These are phyloP conservation scores for Oophaga pumilio DNA, from an alignment of 2,113 vertebrate species.

Conservation along the genomic window DNA sequence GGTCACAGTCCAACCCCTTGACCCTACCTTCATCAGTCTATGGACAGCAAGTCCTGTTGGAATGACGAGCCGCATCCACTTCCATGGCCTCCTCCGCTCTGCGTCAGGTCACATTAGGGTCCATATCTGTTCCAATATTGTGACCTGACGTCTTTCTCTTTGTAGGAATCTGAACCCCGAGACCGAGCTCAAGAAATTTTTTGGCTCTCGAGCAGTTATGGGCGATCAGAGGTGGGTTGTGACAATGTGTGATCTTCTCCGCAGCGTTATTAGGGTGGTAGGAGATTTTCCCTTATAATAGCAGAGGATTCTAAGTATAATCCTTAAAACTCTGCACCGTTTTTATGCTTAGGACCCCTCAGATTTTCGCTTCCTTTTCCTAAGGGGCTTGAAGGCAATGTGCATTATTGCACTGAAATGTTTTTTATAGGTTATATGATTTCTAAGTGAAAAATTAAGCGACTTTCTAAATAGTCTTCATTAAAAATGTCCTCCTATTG, in stretches of 20 bases:
- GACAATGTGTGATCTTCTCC: not conserved
- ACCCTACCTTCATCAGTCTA: not conserved
- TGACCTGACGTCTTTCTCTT: not conserved
- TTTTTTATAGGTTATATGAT: too few relatives aligned
- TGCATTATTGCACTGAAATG: too few relatives aligned
- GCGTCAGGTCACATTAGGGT: not conserved
- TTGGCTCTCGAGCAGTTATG: constrained; percentile 91
- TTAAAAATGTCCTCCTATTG: too few relatives aligned
- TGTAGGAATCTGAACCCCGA: constrained; percentile 94
- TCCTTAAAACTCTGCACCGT: too few relatives aligned
- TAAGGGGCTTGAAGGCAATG: too few relatives aligned
- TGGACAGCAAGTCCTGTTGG: not conserved
- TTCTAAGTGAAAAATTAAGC: too few relatives aligned
- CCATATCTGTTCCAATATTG: not conserved
- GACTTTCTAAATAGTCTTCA: too few relatives aligned
- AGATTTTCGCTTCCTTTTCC: too few relatives aligned
- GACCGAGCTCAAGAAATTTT: constrained; percentile 94
- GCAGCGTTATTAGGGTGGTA: too few relatives aligned
- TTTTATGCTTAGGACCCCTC: too few relatives aligned
- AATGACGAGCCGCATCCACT: not conserved
- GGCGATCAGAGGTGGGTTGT: constrained; percentile 88
- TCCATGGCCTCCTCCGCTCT: not conserved
- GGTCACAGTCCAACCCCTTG: not conserved
- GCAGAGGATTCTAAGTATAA: too few relatives aligned
- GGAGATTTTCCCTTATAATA: too few relatives aligned